Percentiles rank a stretch among this genome's conserved stretches.
Evolutionary conservation across 2,797 vertebrate species (phyloP).

Genomic region (Urophycis tenuis): DNA sequence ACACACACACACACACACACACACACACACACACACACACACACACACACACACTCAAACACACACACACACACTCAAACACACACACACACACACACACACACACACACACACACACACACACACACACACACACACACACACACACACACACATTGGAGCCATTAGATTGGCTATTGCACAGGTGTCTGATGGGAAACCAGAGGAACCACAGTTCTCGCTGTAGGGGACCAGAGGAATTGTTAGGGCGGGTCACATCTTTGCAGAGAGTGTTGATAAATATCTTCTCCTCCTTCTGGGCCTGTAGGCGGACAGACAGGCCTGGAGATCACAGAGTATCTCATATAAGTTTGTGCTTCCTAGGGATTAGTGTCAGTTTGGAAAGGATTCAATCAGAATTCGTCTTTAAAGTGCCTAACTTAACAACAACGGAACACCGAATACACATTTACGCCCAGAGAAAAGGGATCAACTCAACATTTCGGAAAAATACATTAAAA

Average conservation of each 20-base stretch:
- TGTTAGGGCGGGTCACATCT: background rate
- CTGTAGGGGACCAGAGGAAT: background rate
- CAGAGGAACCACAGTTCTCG: slow-evolving; percentile 18
- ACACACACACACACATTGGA: background rate
- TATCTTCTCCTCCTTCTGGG: background rate
- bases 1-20: slow-evolving; percentile 9
- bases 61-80: background rate
- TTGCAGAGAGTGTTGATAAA: background rate
- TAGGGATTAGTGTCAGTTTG: background rate
- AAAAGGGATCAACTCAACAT: background rate
- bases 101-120: slow-evolving; percentile 13
- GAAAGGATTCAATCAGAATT: background rate
- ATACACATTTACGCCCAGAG: background rate
- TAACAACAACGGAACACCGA: background rate
- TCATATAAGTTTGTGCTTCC: background rate
- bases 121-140: slow-evolving; percentile 4
- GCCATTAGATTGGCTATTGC: slow-evolving; percentile 46
- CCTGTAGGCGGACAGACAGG: background rate
- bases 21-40: background rate
- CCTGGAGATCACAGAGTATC: background rate
- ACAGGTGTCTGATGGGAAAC: slow-evolving; percentile 55
- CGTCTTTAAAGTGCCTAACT: background rate
- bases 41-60: slow-evolving; percentile 4
- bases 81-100: slow-evolving; percentile 8
- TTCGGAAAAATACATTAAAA: background rate